Evolutionary conservation across 2,888 invertebrate genomes (phyloP), one percentile per base, ranked within the genome.

Genomic region (Nymphalis polychloros): DNA sequence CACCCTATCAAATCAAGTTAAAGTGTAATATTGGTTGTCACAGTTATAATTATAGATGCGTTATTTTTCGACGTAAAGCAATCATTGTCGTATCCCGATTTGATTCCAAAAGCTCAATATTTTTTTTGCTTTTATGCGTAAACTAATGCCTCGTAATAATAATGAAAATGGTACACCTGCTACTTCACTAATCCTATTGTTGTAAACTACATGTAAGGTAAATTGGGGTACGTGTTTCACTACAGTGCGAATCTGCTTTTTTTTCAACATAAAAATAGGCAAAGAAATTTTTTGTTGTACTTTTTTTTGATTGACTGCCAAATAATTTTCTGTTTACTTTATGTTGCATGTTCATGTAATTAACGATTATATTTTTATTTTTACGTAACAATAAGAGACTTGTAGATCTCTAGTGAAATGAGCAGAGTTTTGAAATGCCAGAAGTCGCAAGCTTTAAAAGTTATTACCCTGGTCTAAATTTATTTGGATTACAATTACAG

Each of bases 21-120:
- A 81, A 78, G 80, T 81, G 63, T 70, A 77, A 77, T 82, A 81
- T 85, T 60, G 70, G 16, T 68, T 72, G 64, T 52, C 48, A 50
- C 7, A 17, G 49, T 68, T 73, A 77, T 86, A 84, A 87, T 86
- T 85, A 85, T 83, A 84, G 83, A 88, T 86, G 86, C 88, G 85
- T 88, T 86, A 85, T 86, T 86, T 88, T 90, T 86, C 84, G 84
- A 87, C 83, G 85, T 84, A 86, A 84, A 84, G 88, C 88, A 91
- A 89, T 91, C 87, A 90, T 89, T 92, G 92, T 92, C 90, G 90
- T 92, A 88, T 89, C 90, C 90, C 84, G 90, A 92, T 92, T 92
- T 92, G 92, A 91, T 92, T 92, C 90, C 85, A 82, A 86, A 86
- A 82, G 82, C 80, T 78, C 75, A 78, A 23, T 84, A 86, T 87